Evolutionary conservation across 2,797 vertebrate species (phyloP).

Genomic region (Dryobates pubescens): DNA sequence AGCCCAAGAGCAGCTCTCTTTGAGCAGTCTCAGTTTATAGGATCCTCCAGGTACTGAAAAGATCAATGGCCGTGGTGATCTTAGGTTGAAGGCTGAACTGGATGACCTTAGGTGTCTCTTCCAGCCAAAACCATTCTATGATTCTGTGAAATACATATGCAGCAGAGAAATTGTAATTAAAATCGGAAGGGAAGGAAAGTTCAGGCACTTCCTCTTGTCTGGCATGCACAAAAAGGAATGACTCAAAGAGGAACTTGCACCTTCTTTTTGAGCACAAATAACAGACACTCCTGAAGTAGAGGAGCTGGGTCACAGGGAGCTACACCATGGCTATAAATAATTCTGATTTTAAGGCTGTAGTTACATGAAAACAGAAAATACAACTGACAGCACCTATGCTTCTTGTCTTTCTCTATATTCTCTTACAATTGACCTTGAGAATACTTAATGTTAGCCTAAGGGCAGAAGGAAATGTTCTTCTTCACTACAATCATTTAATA

Average conservation of each 20-base stretch:
- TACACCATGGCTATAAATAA: constrained; percentile 19
- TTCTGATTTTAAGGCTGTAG: constrained; percentile 43
- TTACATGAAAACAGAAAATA: constrained; percentile 60
- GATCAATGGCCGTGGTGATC: not conserved
- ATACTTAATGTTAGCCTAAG: constrained; percentile 52
- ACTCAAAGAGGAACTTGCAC: not conserved
- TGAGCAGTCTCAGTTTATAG: not conserved
- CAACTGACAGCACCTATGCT: constrained; percentile 47
- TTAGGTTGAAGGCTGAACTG: no score
- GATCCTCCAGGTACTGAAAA: not conserved
- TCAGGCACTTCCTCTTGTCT: not conserved
- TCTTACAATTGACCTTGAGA: constrained; percentile 66
- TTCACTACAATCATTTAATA: constrained; percentile 29
- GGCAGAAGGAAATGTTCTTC: constrained; percentile 14
- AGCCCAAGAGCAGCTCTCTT: not conserved
- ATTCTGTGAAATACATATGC: not conserved
- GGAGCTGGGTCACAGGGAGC: constrained; percentile 27
- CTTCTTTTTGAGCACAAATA: not conserved
- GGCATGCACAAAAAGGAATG: not conserved
- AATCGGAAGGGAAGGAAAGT: constrained; percentile 28
- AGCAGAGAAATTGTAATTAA: constrained; percentile 39
- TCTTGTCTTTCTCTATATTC: constrained; percentile 51
- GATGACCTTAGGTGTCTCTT: no score
- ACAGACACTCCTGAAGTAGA: not conserved
- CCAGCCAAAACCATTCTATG: no score